Conservation (phyloP, 2,888 invertebrate species). For the Eupithecia abbreviata region DNA sequence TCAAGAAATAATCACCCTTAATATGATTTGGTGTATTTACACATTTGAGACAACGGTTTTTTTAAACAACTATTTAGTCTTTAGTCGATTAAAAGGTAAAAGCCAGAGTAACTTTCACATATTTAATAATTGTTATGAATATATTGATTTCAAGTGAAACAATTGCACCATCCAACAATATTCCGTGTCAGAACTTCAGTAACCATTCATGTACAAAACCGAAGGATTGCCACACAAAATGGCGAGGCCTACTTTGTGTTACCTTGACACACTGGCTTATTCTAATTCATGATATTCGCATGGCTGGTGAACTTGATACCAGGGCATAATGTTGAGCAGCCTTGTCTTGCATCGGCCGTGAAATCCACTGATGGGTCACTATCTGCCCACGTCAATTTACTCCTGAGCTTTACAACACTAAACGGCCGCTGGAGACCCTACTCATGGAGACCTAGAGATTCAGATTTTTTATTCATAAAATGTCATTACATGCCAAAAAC, state of each 20-base stretch:
- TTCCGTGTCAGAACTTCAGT: conserved; percentile 30
- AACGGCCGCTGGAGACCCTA: no score
- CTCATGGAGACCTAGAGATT: no score
- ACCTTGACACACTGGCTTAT: conserved; percentile 46
- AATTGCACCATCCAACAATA: conserved; percentile 20
- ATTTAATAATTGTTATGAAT: no score
- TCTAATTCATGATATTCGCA: conserved; percentile 24
- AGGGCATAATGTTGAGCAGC: background rate
- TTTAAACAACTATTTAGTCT: no score
- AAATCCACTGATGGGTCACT: background rate
- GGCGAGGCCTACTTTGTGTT: conserved; percentile 42
- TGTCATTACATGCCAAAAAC: no score
- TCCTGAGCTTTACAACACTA: background rate
- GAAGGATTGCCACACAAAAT: conserved; percentile 43
- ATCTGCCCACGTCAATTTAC: background rate
- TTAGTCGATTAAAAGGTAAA: no score
- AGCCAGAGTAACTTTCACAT: no score
- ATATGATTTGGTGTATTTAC: no score
- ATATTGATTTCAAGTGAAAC: background rate
- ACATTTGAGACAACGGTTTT: no score
- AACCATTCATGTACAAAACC: conserved; percentile 38
- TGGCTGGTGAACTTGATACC: conserved; percentile 12
- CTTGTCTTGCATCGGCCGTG: background rate
- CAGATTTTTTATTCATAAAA: no score
- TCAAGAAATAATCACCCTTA: background rate